Conservation (phyloP, 2,113 vertebrate species). For the Pelvicachromis taeniatus region DNA sequence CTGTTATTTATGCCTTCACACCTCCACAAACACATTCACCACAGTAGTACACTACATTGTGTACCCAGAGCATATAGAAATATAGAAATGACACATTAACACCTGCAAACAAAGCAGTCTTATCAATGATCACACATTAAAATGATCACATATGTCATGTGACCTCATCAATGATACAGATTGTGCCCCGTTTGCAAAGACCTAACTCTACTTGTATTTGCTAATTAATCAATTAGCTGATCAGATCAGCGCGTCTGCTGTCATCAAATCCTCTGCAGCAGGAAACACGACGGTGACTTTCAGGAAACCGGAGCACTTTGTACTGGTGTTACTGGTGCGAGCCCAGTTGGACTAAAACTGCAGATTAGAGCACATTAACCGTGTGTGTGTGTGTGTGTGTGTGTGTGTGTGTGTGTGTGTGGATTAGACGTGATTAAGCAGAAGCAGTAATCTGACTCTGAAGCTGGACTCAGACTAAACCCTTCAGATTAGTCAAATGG, state of each 20-base stretch:
- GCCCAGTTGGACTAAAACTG: constrained; percentile 8
- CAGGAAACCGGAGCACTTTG: background rate
- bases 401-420: constrained; percentile 11
- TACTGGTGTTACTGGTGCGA: background rate
- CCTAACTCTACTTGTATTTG: fast-evolving
- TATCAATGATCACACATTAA: background rate
- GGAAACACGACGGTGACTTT: background rate
- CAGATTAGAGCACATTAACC: constrained; percentile 29
- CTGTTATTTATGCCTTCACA: background rate
- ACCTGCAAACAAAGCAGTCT: background rate
- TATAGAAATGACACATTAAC: background rate
- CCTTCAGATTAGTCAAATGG: constrained; percentile 60
- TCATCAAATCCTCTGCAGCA: background rate
- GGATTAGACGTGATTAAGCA: constrained; percentile 50
- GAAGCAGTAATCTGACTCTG: constrained; percentile 39
- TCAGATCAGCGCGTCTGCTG: background rate
- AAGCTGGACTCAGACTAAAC: constrained; percentile 51
- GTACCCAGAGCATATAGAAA: background rate
- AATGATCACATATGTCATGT: fast-evolving
- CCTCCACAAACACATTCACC: background rate
- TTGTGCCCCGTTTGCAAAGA: fast-evolving
- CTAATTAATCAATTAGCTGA: background rate
- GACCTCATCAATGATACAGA: background rate
- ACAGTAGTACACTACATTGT: fast-evolving
- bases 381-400: background rate